phyloP scores from a whole-genome alignment of 1,140 invertebrate species.

The Penaeus chinensis region DNA sequence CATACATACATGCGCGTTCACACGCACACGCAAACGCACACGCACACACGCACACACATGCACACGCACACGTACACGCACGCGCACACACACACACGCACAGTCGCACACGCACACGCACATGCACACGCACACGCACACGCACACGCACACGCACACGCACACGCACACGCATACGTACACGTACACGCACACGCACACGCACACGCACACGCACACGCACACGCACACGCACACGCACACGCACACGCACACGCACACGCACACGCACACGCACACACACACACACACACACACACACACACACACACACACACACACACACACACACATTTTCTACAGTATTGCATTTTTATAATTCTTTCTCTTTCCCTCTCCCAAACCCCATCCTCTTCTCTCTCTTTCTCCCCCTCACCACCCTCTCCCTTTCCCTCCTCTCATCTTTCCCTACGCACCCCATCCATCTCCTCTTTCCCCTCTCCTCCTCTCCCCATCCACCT shows the following conservation, averaged over 20 bases:
- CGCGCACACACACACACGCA: too few species aligned
- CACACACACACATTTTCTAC: slow-evolving; percentile 56
- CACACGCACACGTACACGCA: background rate
- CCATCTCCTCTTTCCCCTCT: too few species aligned
- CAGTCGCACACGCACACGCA: background rate
- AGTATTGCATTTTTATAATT: slow-evolving; percentile 27
- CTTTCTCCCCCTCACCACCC: too few species aligned
- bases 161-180: background rate
- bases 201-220: background rate
- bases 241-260: too few species aligned
- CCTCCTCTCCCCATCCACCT: background rate
- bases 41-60: background rate
- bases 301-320: slow-evolving; percentile 23
- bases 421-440: too few species aligned
- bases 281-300: slow-evolving; percentile 13
- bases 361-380: too few species aligned
- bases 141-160: background rate
- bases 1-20: background rate
- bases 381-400: too few species aligned
- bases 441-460: too few species aligned
- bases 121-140: background rate
- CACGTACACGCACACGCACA: background rate
- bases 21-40: background rate
- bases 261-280: slow-evolving; percentile 3
- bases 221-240: background rate